Evolutionary conservation across 2,797 vertebrate species (phyloP), one percentile per base, ranked within the genome.

Genomic region (Notolepis coatsorum): DNA sequence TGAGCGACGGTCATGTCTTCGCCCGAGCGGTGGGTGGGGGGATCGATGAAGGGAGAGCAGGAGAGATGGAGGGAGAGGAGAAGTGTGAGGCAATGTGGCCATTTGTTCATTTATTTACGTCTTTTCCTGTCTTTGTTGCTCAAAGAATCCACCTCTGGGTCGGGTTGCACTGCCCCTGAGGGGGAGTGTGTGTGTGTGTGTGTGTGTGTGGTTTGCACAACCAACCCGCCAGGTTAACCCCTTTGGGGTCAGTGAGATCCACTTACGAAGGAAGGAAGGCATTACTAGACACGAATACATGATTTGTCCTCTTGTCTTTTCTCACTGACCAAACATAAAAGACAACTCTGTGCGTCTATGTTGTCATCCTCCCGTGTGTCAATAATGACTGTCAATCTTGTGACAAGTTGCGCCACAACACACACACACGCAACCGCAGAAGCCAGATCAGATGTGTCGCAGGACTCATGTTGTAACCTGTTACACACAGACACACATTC

Each of bases 61-160:
- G 25, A 42, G 12, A 13, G 7, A 15, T 9, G 13, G 10, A 12
- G 45, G 23, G 2, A 21, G 30, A 3, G 25, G 65, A 49, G 46
- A 69, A 54, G 45, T 71, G 64, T 66, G 66, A 54, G 64, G 65
- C 48, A 13, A 47, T 59, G 61, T 57, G 74, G 79, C 82, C 73
- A 84, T 91, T 89, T 89, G 77, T 84, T 88, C 76, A 84, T 82
- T 88, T 87, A 89, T 93, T 91, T 85, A 86, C 79, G 81, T 39
- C 71, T 80, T 84, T 93, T 93, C 92, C 92, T 88, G 89, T 84
- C 88, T 92, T 92, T 92, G 91, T 93, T 81, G 47, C 45, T 70
- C 31, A 53, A 2, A 28, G 50, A 61, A 49, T 66, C 54, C 7
- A 4, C 51, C 13, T 8, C n/a, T 24, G 63, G 77, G 72, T 88